Evolutionary conservation across 2,888 invertebrate species (phyloP).

Genomic region (Pomacea canaliculata): DNA sequence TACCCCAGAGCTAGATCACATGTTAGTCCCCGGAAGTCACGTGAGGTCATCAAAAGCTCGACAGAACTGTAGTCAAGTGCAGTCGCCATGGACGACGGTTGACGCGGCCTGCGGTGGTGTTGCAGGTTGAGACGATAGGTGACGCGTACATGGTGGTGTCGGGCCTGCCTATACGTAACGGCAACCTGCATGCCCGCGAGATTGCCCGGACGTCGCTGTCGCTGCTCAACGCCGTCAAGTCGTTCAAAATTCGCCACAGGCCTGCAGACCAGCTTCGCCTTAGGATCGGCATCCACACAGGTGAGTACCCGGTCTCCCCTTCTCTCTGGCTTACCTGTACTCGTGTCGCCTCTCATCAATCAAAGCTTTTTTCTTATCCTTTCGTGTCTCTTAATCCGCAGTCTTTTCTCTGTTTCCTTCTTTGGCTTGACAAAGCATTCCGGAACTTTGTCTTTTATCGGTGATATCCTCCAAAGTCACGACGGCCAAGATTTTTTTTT

Average conservation of each 20-base stretch:
- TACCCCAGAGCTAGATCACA: too few relatives aligned
- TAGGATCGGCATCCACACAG: slow-evolving; percentile 92
- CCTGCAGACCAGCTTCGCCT: slow-evolving; percentile 90
- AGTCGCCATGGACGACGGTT: too few relatives aligned
- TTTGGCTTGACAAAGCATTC: too few relatives aligned
- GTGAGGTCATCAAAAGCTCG: too few relatives aligned
- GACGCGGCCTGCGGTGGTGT: neutral
- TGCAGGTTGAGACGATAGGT: slow-evolving; percentile 70
- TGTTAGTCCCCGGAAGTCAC: too few relatives aligned
- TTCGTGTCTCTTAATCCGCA: neutral
- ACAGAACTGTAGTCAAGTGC: too few relatives aligned
- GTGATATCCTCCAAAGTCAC: too few relatives aligned
- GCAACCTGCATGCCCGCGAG: slow-evolving; percentile 90
- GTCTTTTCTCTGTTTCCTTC: neutral
- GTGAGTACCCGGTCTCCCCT: slow-evolving; percentile 42
- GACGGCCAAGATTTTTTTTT: too few relatives aligned
- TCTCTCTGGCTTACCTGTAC: neutral
- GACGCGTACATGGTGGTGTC: slow-evolving; percentile 73
- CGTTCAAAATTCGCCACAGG: slow-evolving; percentile 90
- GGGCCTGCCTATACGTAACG: slow-evolving; percentile 91
- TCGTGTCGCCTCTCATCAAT: neutral
- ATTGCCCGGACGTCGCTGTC: slow-evolving; percentile 92
- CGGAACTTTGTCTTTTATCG: too few relatives aligned
- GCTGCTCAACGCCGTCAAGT: slow-evolving; percentile 85
- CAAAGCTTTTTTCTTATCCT: neutral